phyloP scores from a whole-genome alignment of 2,113 vertebrate genomes.

The Lota lota region DNA sequence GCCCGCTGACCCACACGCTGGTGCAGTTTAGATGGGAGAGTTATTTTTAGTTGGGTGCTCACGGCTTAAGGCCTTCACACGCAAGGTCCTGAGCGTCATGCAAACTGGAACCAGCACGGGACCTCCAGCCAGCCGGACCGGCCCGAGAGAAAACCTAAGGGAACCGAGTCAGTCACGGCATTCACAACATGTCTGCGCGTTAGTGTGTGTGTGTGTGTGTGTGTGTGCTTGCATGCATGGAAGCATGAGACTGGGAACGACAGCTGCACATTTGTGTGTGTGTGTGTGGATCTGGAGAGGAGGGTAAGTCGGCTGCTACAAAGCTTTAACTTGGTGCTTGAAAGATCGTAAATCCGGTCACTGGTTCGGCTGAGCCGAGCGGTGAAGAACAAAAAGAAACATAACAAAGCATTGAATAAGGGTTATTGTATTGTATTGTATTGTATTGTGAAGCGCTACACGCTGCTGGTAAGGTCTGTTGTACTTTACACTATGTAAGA shows the following conservation, averaged over 20 bases:
- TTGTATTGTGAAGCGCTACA: too few relatives aligned
- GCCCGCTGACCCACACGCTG: conserved; percentile 22
- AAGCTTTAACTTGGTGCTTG: conserved; percentile 28
- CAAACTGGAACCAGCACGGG: neutral
- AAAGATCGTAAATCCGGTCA: conserved; percentile 28
- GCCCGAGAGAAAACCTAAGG: too few relatives aligned
- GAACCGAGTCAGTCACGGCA: neutral
- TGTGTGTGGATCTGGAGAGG: neutral
- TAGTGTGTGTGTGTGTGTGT: conserved; percentile 2
- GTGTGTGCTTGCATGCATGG: conserved; percentile 7
- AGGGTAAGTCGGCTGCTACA: conserved; percentile 7
- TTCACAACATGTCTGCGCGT: neutral
- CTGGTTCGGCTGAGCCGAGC: conserved; percentile 2
- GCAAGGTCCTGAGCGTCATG: neutral
- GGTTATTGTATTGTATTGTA: too few relatives aligned
- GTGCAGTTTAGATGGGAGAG: conserved; percentile 50
- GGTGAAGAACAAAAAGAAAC: conserved; percentile 30
- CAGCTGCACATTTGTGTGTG: neutral
- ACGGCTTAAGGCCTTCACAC: conserved; percentile 33
- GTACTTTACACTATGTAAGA: too few relatives aligned
- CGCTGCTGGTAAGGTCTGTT: too few relatives aligned
- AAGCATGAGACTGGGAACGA: conserved; percentile 1
- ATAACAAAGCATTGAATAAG: too few relatives aligned
- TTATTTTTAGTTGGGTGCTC: conserved; percentile 54
- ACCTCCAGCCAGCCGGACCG: neutral